Percentiles rank a stretch among this genome's conserved stretches.
Conservation (phyloP, 2,888 invertebrate genomes). For the Dicycla oo region DNA sequence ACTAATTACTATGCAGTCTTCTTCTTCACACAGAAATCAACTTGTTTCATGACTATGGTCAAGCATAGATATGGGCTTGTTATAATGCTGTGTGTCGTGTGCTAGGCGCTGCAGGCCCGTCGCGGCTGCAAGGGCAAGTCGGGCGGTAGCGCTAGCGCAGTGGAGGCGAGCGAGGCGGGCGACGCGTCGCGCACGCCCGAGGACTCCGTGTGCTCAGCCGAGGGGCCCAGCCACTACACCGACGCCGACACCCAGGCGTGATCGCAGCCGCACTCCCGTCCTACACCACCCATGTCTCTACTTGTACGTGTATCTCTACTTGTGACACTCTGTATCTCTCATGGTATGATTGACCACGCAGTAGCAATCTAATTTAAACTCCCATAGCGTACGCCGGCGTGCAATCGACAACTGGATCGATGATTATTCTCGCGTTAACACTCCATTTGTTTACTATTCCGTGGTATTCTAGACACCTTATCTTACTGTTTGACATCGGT, state of each 20-base stretch:
- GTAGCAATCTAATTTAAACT: conserved; percentile 7
- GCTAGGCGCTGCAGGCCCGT: conserved; percentile 95
- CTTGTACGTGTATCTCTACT: too few species aligned
- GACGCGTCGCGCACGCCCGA: conserved; percentile 97
- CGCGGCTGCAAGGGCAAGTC: conserved; percentile 89
- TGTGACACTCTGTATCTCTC: conserved; percentile 44
- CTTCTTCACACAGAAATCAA: conserved; percentile 54
- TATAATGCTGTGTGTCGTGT: conserved; percentile 17
- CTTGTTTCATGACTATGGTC: conserved; percentile 49
- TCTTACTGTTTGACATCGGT: conserved; percentile 35
- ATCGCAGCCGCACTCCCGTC: conserved; percentile 61
- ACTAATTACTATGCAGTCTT: not conserved
- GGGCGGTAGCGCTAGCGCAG: conserved; percentile 87
- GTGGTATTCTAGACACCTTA: conserved; percentile 22
- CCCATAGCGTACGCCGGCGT: not conserved
- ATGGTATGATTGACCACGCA: conserved; percentile 10
- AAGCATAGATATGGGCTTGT: not conserved
- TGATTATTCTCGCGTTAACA: not conserved
- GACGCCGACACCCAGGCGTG: conserved; percentile 90
- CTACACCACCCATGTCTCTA: conserved; percentile 1
- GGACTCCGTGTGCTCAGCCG: conserved; percentile 97
- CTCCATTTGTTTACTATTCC: conserved; percentile 39
- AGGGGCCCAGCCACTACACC: conserved; percentile 94
- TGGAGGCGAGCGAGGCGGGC: conserved; percentile 92
- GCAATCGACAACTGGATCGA: not conserved